Conservation (phyloP, 1,140 invertebrate genomes). For the Diorhabda elongata region DNA sequence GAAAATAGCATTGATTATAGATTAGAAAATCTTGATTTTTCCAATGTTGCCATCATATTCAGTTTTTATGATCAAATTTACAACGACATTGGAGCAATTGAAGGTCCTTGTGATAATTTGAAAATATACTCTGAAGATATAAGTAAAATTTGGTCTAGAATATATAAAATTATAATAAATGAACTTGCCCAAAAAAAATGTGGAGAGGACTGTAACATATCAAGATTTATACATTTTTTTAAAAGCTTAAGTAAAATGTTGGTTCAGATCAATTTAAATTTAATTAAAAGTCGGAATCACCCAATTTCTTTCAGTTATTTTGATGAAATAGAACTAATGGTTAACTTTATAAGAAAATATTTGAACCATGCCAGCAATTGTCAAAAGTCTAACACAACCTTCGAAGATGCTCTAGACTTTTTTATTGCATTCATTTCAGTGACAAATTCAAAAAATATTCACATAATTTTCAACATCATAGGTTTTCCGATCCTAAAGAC, state of each 20-base stretch:
- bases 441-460: slow-evolving; percentile 26
- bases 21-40: background rate
- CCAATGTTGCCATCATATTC: background rate
- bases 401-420: slow-evolving; percentile 19
- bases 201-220: slow-evolving; percentile 13
- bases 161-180: slow-evolving; percentile 20
- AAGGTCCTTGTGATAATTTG: background rate
- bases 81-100: slow-evolving; percentile 19
- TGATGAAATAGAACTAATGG: slow-evolving; percentile 23
- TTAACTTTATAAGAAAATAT: slow-evolving; percentile 19
- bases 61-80: slow-evolving; percentile 9
- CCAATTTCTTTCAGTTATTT: slow-evolving; percentile 23
- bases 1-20: background rate
- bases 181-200: slow-evolving; percentile 23
- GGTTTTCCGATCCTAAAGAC: slow-evolving; percentile 23
- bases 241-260: slow-evolving; percentile 20
- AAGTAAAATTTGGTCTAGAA: slow-evolving; percentile 25
- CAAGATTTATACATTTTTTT: slow-evolving; percentile 25
- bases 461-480: slow-evolving; percentile 33
- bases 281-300: slow-evolving; percentile 6
- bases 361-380: slow-evolving; percentile 28
- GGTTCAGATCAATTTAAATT: slow-evolving; percentile 17
- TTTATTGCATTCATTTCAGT: slow-evolving; percentile 24
- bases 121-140: slow-evolving; percentile 8
- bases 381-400: slow-evolving; percentile 9